These are phyloP conservation scores for Agapornis canus DNA, from an alignment of 2,797 vertebrate species.

Conservation along the genomic window DNA sequence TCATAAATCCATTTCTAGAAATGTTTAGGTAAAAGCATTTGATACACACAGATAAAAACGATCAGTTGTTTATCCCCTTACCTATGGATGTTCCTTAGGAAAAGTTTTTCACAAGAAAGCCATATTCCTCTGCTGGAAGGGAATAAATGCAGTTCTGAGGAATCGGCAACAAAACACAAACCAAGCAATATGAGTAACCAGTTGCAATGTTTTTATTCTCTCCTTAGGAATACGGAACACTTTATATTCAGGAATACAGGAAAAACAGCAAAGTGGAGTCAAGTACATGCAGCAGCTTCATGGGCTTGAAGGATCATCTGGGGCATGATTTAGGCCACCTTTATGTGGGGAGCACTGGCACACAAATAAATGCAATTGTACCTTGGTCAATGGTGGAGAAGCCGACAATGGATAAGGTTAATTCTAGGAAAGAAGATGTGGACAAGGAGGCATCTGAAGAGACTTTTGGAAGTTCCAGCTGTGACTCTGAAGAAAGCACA, in stretches of 20 bases:
- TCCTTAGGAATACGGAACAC: slow-evolving; percentile 78
- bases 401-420: slow-evolving; percentile 80
- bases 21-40: not conserved
- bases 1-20: not conserved
- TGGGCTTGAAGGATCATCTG: slow-evolving; percentile 97
- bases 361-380: slow-evolving; percentile 77
- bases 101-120: not conserved
- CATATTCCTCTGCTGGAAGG: not conserved
- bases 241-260: slow-evolving; percentile 81
- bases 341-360: slow-evolving; percentile 85
- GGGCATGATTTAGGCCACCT: slow-evolving; percentile 92
- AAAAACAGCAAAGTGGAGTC: slow-evolving; percentile 84
- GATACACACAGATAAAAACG: not conserved
- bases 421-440: slow-evolving; percentile 76
- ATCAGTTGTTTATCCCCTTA: not conserved
- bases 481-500: slow-evolving; percentile 83
- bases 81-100: not conserved
- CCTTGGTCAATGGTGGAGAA: slow-evolving; percentile 78
- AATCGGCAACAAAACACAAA: not conserved
- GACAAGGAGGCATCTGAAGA: slow-evolving; percentile 78
- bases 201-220: slow-evolving; percentile 56
- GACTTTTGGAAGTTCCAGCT: slow-evolving; percentile 77
- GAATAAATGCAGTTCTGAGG: not conserved
- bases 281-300: slow-evolving; percentile 91
- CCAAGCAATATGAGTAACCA: slow-evolving; percentile 3